These are phyloP conservation scores for Acropora tenuis DNA, from an alignment of 64 coral and sea anemone species.

Conservation along the genomic window DNA sequence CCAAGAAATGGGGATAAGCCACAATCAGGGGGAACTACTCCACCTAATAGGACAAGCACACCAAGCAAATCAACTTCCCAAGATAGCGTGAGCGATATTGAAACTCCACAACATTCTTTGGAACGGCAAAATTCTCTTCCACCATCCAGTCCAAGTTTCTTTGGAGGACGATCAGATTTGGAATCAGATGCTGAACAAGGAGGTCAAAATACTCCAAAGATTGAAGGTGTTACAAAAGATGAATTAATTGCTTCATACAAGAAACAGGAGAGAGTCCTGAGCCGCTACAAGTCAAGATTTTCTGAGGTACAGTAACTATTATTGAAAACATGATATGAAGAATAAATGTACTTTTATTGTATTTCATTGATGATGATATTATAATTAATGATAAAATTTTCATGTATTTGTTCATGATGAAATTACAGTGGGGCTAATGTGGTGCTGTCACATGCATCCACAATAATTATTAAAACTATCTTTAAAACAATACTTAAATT, in stretches of 20 bases:
- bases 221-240: slow-evolving; percentile 88
- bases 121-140: slow-evolving; percentile 13
- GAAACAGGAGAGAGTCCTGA: slow-evolving; percentile 91
- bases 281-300: slow-evolving; percentile 96
- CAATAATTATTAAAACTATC: too few relatives aligned
- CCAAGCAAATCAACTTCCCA: slow-evolving; percentile 50
- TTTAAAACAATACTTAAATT: too few relatives aligned
- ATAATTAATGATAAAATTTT: too few relatives aligned
- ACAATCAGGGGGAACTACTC: slow-evolving; percentile 37
- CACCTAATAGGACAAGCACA: slow-evolving; percentile 77
- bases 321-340: too few relatives aligned
- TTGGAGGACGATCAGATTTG: slow-evolving; percentile 70
- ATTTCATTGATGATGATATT: too few relatives aligned
- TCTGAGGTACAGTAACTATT: slow-evolving; percentile 73
- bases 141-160: slow-evolving; percentile 64
- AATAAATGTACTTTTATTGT: too few relatives aligned
- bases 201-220: slow-evolving; percentile 37
- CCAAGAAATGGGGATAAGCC: slow-evolving; percentile 67
- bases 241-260: slow-evolving; percentile 80
- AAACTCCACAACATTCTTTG: slow-evolving; percentile 49
- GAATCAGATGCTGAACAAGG: slow-evolving; percentile 86
- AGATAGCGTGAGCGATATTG: slow-evolving; percentile 63
- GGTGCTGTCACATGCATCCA: too few relatives aligned
- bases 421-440: too few relatives aligned
- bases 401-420: too few relatives aligned